phyloP scores from a whole-genome alignment of 35 echinoderm and acorn worm species.

The Antedon bifida region DNA sequence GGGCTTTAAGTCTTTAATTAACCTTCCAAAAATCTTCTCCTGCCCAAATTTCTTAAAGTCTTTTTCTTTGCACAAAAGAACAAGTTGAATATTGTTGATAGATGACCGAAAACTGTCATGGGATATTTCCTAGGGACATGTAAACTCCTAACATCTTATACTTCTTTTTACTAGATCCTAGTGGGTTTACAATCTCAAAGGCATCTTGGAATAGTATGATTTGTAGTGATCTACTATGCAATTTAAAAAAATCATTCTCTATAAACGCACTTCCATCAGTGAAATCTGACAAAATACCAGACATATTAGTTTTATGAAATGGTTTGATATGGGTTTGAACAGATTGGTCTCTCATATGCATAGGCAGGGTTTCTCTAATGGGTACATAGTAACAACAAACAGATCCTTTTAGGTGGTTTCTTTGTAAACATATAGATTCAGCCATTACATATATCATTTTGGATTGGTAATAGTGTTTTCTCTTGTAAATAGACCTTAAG shows the following conservation, averaged over 20 bases:
- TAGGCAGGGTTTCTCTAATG: slow-evolving; percentile 13
- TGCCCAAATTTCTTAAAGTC: slow-evolving; percentile 5
- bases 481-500: slow-evolving; percentile 4
- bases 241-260: slow-evolving; percentile 16
- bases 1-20: slow-evolving; percentile 14
- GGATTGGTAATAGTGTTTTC: slow-evolving; percentile 10
- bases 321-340: neutral
- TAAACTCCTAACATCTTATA: slow-evolving; percentile 20
- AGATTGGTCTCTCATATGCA: slow-evolving; percentile 6
- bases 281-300: neutral
- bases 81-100: slow-evolving; percentile 23
- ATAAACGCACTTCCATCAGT: slow-evolving; percentile 22
- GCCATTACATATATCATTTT: neutral
- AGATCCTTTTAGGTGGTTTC: neutral
- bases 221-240: neutral
- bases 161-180: slow-evolving; percentile 22
- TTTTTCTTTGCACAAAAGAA: slow-evolving; percentile 20
- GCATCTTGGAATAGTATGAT: slow-evolving; percentile 32
- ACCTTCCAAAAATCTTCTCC: slow-evolving; percentile 7
- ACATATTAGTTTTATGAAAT: neutral
- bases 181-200: slow-evolving; percentile 34
- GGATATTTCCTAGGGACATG: slow-evolving; percentile 12
- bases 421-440: neutral
- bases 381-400: slow-evolving; percentile 24
- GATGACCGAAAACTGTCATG: slow-evolving; percentile 3